Conservation (phyloP, 2,113 vertebrate species). For the Clarias magur region DNA sequence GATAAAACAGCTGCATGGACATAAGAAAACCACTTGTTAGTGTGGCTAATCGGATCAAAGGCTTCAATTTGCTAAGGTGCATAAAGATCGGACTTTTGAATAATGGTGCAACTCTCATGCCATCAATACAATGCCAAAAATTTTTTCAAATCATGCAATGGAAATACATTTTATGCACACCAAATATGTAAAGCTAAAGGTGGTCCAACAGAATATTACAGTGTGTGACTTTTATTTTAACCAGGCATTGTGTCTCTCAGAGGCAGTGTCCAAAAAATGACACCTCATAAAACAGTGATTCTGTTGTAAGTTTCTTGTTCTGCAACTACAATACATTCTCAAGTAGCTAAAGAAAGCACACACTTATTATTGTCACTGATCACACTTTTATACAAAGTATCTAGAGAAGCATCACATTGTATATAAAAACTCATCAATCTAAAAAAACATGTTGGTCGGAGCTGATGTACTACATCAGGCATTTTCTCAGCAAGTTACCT, state of each 20-base stretch:
- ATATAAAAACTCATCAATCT: not conserved
- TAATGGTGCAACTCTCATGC: too few relatives aligned
- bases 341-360: not conserved
- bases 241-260: not conserved
- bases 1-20: too few relatives aligned
- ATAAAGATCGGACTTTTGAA: too few relatives aligned
- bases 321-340: not conserved
- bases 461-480: not conserved
- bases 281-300: not conserved
- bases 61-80: too few relatives aligned
- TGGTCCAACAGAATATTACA: too few relatives aligned
- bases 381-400: not conserved
- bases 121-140: too few relatives aligned
- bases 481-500: not conserved
- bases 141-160: too few relatives aligned
- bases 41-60: too few relatives aligned
- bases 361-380: not conserved
- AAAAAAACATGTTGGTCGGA: not conserved
- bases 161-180: too few relatives aligned
- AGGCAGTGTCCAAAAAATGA: not conserved
- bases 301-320: not conserved
- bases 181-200: too few relatives aligned
- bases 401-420: not conserved
- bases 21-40: too few relatives aligned
- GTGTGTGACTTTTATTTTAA: too few relatives aligned